Conservation (phyloP, 2,113 vertebrate genomes). For the Oxygymnocypris stewartii region DNA sequence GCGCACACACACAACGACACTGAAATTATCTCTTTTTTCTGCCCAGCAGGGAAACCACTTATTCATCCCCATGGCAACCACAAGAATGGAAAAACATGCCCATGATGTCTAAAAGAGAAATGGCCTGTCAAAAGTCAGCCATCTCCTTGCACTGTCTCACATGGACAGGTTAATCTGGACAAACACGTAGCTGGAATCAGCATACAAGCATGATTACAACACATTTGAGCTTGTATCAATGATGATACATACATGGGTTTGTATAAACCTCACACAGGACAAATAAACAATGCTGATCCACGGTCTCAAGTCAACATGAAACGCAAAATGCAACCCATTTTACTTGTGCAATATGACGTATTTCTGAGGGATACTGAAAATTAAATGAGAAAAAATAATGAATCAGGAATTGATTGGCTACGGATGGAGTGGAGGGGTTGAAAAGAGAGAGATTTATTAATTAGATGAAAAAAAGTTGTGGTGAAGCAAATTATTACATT, state of each 20-base stretch:
- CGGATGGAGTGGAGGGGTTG: neutral
- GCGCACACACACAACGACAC: slow-evolving; percentile 43
- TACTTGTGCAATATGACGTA: neutral
- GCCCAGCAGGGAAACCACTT: slow-evolving; percentile 39
- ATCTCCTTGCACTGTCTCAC: neutral
- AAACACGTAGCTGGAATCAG: slow-evolving; percentile 7
- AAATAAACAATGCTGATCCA: neutral
- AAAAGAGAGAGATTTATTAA: neutral
- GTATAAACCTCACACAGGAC: neutral
- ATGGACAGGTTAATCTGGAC: slow-evolving; percentile 13
- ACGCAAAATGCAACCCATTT: neutral
- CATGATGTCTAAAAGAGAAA: slow-evolving; percentile 38
- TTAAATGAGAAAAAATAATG: neutral
- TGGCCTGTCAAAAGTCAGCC: slow-evolving; percentile 39
- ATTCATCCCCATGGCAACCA: slow-evolving; percentile 37
- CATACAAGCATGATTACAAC: neutral
- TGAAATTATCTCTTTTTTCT: slow-evolving; percentile 42
- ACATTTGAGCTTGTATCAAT: slow-evolving; percentile 11
- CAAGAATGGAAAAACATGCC: slow-evolving; percentile 39
- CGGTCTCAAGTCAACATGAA: neutral
- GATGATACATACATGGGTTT: slow-evolving; percentile 1
- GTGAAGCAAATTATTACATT: no score
- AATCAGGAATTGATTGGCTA: neutral
- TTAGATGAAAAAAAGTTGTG: no score
- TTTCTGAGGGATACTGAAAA: neutral